Base-by-base conservation (phyloP, 53 echinoderm and acorn worm genomes). In the Stichopus horrens region DNA sequence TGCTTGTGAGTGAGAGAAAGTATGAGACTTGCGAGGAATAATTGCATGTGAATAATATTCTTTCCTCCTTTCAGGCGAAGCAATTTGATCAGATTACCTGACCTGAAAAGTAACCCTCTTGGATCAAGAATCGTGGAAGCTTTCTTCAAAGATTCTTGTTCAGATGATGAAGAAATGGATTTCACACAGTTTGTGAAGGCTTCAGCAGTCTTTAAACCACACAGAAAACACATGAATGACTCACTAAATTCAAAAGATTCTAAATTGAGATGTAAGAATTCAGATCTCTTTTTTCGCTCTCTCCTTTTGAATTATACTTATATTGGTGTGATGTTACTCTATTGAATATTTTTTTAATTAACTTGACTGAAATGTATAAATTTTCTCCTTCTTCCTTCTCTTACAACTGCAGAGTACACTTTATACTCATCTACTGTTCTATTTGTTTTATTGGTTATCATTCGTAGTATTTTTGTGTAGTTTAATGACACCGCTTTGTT, bases 111-210 rank as follows among this genome's bases (percentile, higher is more conserved):
- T 87, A 97, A 97, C 79, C 97, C 97, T 4, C 91, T 97, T 9
- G 98, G 98, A 14, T 93, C 94, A 71, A 89, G 95, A 66, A 94
- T 97, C 88, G 93, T 95, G 54, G 94, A 95, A 57, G 91, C 95
- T 18, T 95, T 97, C 92, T 97, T 97, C 88, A 74, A 83, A 23
- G 94, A 93, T 58, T 77, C 86, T 63, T 85, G 89, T 7, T 79
- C 89, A 20, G 89, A 91, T 52, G 93, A 95, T 81, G 90, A 91
- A 23, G 91, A 89, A 78, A 95, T 97, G 90, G 93, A 97, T 92
- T 97, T 97, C 92, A 88, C 89, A 19, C 95, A 97, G 82, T 97
- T 97, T 81, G 93, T 97, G 92, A 94, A 92, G 85, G 93, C 94
- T 7, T 77, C 95, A 53, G 95, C 95, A 52, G 74, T 95, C 57